Evolutionary conservation across 1,140 invertebrate genomes (phyloP).

Genomic region (Andricus grossulariae): DNA sequence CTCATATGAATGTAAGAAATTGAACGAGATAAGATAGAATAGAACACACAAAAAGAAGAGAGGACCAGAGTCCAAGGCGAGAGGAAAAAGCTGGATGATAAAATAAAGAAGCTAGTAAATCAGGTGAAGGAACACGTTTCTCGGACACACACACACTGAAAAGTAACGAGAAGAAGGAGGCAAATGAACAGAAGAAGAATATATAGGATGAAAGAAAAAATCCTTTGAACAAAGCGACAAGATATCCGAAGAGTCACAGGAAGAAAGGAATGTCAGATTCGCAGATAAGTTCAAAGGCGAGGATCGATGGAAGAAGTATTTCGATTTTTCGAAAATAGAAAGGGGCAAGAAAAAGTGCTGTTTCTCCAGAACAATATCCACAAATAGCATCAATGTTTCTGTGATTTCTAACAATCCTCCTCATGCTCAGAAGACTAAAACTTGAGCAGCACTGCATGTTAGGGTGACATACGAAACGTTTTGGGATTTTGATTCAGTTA

Average conservation of each 20-base stretch:
- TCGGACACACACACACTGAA: background rate
- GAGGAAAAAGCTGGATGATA: background rate
- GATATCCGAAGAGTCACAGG: background rate
- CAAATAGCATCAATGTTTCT: too few species aligned
- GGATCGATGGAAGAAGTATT: background rate
- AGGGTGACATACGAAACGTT: background rate
- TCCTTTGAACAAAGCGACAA: background rate
- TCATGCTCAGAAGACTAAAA: background rate
- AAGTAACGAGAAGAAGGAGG: background rate
- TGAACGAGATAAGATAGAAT: too few species aligned
- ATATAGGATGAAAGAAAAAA: background rate
- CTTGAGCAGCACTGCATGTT: too few species aligned
- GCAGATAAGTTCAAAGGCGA: background rate
- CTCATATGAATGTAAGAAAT: background rate
- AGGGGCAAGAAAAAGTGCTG: background rate
- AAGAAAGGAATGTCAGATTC: too few species aligned
- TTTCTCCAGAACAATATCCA: background rate
- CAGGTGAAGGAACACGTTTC: background rate
- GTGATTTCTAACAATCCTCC: background rate
- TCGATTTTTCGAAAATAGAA: background rate
- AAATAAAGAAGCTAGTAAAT: background rate
- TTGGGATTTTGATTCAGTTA: background rate
- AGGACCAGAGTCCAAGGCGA: background rate
- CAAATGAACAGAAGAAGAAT: too few species aligned
- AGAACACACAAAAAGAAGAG: background rate